Evolutionary conservation across 2,797 vertebrate genomes (phyloP).

Genomic region (Urosaurus nigricauda): DNA sequence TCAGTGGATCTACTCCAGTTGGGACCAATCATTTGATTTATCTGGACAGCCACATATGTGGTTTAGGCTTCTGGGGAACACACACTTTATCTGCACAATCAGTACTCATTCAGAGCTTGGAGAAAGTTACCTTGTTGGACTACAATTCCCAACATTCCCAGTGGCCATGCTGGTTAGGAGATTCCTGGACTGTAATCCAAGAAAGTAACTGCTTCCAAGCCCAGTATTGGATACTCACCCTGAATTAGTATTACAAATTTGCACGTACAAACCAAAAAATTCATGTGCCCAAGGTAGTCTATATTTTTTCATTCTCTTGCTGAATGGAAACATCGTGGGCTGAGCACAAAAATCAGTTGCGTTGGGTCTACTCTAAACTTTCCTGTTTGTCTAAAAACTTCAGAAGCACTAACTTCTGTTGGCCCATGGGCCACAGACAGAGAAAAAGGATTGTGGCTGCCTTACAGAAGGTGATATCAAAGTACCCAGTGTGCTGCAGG

Average conservation of each 20-base stretch:
- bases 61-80: background rate
- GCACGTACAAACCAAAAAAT: background rate
- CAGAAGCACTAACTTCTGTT: background rate
- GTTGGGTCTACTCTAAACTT: conserved; percentile 1
- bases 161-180: background rate
- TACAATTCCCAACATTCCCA: background rate
- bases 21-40: too few relatives aligned
- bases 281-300: background rate
- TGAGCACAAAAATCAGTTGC: background rate
- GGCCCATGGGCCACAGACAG: background rate
- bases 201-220: too few relatives aligned
- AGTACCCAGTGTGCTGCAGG: background rate
- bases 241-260: background rate
- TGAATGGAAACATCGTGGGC: background rate
- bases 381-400: background rate
- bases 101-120: too few relatives aligned
- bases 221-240: background rate
- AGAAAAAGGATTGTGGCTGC: background rate
- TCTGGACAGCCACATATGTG: background rate
- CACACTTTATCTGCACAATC: background rate
- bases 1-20: too few relatives aligned
- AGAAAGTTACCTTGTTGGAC: background rate
- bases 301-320: background rate
- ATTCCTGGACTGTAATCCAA: background rate
- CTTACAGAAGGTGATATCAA: conserved; percentile 12